Conservation (phyloP, 1,140 invertebrate genomes). For the Vanessa atalanta region DNA sequence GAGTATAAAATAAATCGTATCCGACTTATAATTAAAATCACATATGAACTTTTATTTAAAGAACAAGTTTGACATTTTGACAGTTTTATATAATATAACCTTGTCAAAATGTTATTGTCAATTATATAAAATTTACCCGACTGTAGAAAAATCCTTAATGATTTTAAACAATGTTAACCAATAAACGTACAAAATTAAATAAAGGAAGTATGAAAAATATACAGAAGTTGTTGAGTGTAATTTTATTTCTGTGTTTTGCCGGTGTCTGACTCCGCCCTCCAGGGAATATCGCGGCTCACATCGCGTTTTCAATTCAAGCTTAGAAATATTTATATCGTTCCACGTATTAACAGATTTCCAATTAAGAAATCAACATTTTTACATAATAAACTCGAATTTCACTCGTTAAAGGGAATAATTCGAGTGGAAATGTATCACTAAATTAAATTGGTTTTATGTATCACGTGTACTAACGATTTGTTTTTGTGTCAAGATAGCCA, state of each 20-base stretch:
- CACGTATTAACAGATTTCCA: slow-evolving; percentile 8
- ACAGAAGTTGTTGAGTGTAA: neutral
- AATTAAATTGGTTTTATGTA: neutral
- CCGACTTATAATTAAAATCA: too few species aligned
- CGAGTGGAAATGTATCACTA: neutral
- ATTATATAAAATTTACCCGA: too few species aligned
- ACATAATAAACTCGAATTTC: slow-evolving; percentile 3
- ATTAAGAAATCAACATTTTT: slow-evolving; percentile 11
- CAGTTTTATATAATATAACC: too few species aligned
- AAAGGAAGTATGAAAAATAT: neutral
- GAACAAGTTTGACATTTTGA: too few species aligned
- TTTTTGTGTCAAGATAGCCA: too few species aligned
- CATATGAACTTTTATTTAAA: too few species aligned
- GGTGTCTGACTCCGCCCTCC: slow-evolving; percentile 1
- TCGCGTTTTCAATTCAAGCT: slow-evolving; percentile 19
- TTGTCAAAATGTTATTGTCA: too few species aligned
- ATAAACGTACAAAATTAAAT: neutral
- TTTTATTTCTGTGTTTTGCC: slow-evolving; percentile 1
- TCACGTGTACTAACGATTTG: too few species aligned
- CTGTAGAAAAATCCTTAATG: too few species aligned
- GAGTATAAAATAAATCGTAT: too few species aligned
- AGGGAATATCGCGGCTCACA: slow-evolving; percentile 15
- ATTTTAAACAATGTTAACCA: too few species aligned
- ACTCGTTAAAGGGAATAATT: neutral
- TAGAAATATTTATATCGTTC: slow-evolving; percentile 19